Base-by-base conservation (phyloP, 2,113 vertebrate genomes). In the Lycaon pictus region DNA sequence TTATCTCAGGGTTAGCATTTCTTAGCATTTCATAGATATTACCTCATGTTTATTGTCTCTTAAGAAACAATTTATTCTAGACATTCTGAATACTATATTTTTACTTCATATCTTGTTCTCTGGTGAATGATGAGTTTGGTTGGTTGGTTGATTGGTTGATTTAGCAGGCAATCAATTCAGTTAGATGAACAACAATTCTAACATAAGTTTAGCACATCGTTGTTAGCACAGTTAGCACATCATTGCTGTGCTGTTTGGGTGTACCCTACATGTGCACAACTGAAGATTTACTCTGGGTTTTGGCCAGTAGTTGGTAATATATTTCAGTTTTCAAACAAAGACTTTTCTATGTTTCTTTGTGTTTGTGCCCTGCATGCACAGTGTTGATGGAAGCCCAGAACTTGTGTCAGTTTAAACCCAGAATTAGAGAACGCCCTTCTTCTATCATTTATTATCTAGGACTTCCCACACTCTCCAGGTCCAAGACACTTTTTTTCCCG, bases 241-340 rank as follows among this genome's bases (percentile, higher is more conserved):
- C 0, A 25, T 63, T 60, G 37, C 16, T 48, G 51, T 86, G 71
- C 17, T 90, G 4, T 93, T 86, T 90, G 56, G 11, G 17, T 74
- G 27, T 81, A 91, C 11, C 5, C 19, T n/a, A 84, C 10, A 69
- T 63, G 74, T 5, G 0, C 7, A 80, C 13, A 56, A 55, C 20
- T 80, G 16, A 48, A 55, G 43, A 19, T 19, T 83, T 82, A 56
- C 55, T 86, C 11, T 69, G 48, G 48, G 53, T 76, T 74, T 88
- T 77, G 37, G 25, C 7, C 11, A 88, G 53, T 56, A 69, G 15
- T 76, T 94, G 88, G 62, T 60, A 83, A 53, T 0, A 7, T 53
- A 76, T 65, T 67, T 88, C 63, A 74, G 83, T 92, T 93, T 89
- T 55, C 35, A 85, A 74, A 85, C 29, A 85, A 88, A 85, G 9